Conservation (phyloP, 30 jellyfish, hydroid and myxozoan species). For the Chrysaora quinquecirrha region DNA sequence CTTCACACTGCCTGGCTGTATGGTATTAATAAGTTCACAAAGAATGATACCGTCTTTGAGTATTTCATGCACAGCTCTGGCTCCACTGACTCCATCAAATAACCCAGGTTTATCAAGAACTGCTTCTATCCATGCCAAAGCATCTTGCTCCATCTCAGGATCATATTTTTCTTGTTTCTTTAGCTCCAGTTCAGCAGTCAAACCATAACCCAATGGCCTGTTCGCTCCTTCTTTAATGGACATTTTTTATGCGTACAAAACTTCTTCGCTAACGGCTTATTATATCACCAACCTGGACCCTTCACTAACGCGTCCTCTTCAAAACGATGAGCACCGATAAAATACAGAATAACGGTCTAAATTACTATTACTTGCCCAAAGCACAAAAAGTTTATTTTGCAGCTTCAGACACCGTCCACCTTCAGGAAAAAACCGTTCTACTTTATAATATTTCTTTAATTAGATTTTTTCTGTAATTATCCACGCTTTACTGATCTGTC, state of each 20-base stretch:
- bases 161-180: conserved; percentile 74
- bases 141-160: conserved; percentile 75
- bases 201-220: conserved; percentile 92
- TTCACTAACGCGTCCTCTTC: no score
- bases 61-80: conserved; percentile 51
- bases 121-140: conserved; percentile 96
- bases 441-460: neutral
- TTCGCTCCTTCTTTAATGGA: conserved; percentile 75
- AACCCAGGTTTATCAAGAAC: conserved; percentile 77
- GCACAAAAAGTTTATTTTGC: no score
- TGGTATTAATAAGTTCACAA: conserved; percentile 65
- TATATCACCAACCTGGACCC: no score
- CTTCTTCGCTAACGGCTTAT: no score
- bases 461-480: neutral
- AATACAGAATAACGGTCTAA: no score
- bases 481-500: neutral
- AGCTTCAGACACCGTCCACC: no score
- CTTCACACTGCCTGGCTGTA: conserved; percentile 84
- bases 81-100: conserved; percentile 69
- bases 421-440: no score
- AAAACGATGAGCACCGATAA: no score
- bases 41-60: conserved; percentile 87
- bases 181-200: conserved; percentile 80
- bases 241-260: conserved; percentile 6
- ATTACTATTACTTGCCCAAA: no score